Evolutionary conservation across 2,113 vertebrate species (phyloP), one percentile per base, ranked within the genome.

Genomic region (Lamprotornis superbus): DNA sequence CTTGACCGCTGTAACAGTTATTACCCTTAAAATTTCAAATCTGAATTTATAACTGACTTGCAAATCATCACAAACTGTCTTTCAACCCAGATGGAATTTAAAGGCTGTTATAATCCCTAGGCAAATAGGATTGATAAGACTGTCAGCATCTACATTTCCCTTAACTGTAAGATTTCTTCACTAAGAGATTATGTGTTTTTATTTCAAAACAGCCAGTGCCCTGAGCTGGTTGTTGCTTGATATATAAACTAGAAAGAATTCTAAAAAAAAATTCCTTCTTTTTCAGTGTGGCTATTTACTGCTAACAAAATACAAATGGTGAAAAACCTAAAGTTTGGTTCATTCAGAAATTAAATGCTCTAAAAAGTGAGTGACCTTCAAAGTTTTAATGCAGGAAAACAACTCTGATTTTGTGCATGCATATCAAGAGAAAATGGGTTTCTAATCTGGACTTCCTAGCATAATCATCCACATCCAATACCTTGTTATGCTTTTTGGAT

Each of bases 231-330:
- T 90, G 33, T 65, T 93, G 14, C 39, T 92, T 95, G 35, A 92
- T 83, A 76, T 59, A 87, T 74, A 96, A 94, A 93, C 94, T 89
- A 96, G n/a, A 96, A 40, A 61, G 16, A 68, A 70, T 42, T 70
- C 16, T 70, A 61, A 70, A 52, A 88, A 63, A 30, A 7, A 50
- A 70, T 76, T 76, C 73, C 8, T 53, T 86, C 68, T 55, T 97
- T 94, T 87, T 55, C 40, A 68, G 8, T 71, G 23, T 52, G 27
- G 9, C 12, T 87, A 37, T 79, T 94, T 77, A 35, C 73, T 78
- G 24, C 21, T 47, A 67, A 80, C 76, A 91, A 94, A 94, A 76
- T 71, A 59, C 7, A 83, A 77, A 88, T 81, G 68, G 4, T 60
- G 67, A 46, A 87, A 65, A 55, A 75, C 8, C 90, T 89, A 87